Conservation (phyloP, 2,888 invertebrate species). For the Amiota communis region DNA sequence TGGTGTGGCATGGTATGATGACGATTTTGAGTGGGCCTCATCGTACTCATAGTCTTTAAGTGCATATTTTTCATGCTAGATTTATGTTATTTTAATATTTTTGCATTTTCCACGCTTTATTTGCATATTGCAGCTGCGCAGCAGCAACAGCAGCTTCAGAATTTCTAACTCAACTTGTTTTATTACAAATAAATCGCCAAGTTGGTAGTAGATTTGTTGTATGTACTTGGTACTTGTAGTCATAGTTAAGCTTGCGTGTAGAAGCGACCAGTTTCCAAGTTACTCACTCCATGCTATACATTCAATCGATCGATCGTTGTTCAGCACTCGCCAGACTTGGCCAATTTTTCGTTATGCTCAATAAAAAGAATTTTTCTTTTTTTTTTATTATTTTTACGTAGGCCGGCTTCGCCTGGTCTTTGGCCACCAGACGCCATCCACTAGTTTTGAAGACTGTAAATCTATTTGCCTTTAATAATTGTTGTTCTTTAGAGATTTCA, state of each 20-base stretch:
- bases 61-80: conserved; percentile 52
- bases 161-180: neutral
- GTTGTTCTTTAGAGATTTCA: conserved; percentile 4
- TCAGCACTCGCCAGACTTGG: neutral
- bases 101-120: conserved; percentile 38
- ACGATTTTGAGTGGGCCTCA: conserved; percentile 10
- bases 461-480: neutral
- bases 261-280: neutral
- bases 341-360: conserved; percentile 11
- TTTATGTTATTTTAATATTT: conserved; percentile 51
- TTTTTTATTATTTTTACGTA: neutral
- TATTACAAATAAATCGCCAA: neutral
- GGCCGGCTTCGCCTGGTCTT: neutral
- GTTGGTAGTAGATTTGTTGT: neutral
- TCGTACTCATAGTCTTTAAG: conserved; percentile 32
- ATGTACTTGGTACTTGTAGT: neutral
- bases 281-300: neutral
- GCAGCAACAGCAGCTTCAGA: neutral
- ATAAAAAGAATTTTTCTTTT: conserved; percentile 13
- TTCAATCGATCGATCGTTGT: no score
- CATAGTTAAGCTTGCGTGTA: neutral
- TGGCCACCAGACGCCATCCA: neutral
- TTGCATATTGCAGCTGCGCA: conserved; percentile 44
- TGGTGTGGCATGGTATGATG: no score
- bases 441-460: neutral